Evolutionary conservation across 1,140 invertebrate species (phyloP).

Genomic region (Holotrichia oblita): DNA sequence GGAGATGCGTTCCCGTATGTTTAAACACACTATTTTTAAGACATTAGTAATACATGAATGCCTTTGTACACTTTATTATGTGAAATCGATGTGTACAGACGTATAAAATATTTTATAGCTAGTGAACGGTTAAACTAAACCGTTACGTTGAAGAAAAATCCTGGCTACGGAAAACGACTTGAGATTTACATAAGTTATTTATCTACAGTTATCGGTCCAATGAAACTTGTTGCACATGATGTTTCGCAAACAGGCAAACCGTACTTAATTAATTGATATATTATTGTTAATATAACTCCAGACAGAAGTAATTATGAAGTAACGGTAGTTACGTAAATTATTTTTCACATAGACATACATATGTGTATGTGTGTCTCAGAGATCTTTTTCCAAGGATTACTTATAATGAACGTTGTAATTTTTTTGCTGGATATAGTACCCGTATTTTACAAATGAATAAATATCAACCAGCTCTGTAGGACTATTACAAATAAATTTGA

Average conservation of each 20-base stretch:
- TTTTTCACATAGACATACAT: not conserved
- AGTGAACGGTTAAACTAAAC: not conserved
- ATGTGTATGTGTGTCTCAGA: not conserved
- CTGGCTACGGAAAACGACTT: not conserved
- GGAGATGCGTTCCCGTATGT: too few relatives aligned
- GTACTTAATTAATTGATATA: not conserved
- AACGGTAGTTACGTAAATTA: not conserved
- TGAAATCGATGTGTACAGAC: too few relatives aligned
- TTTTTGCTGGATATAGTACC: too few relatives aligned
- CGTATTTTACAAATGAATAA: too few relatives aligned
- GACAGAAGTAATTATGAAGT: not conserved
- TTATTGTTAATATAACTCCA: not conserved
- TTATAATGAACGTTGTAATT: too few relatives aligned
- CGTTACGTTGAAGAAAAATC: not conserved
- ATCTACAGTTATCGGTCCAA: slow-evolving; percentile 1
- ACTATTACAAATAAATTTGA: too few relatives aligned
- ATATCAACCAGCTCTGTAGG: too few relatives aligned
- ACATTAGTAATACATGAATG: too few relatives aligned
- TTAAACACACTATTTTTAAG: too few relatives aligned
- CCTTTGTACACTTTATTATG: too few relatives aligned
- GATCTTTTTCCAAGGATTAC: too few relatives aligned
- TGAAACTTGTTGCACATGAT: not conserved
- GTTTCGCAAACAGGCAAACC: not conserved
- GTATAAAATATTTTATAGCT: not conserved
- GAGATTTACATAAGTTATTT: not conserved